Conservation (phyloP, 2,888 invertebrate species). For the Blastobasis adustella region DNA sequence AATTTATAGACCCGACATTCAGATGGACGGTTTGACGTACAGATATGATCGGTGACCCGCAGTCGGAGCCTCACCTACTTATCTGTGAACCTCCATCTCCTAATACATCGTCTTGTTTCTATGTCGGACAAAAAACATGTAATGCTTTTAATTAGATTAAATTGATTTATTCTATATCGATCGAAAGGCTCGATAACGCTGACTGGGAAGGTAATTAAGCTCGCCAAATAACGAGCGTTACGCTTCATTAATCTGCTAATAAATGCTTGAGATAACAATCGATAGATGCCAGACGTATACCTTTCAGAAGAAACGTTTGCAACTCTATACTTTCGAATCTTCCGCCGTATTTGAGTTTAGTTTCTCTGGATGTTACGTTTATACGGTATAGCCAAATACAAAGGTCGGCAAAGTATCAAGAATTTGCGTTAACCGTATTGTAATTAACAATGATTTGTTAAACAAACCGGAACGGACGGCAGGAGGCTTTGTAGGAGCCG, state of each 20-base stretch:
- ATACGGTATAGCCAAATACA: slow-evolving; percentile 6
- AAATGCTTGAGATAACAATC: slow-evolving; percentile 17
- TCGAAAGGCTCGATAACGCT: slow-evolving; percentile 48
- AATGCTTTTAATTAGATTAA: slow-evolving; percentile 75
- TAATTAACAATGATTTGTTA: slow-evolving; percentile 65
- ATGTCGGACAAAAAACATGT: slow-evolving; percentile 68
- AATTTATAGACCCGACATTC: slow-evolving; percentile 63
- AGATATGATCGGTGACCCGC: slow-evolving; percentile 71
- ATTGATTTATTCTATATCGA: slow-evolving; percentile 69
- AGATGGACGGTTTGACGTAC: slow-evolving; percentile 67
- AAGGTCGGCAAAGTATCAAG: slow-evolving; percentile 10
- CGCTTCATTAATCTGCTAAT: slow-evolving; percentile 29
- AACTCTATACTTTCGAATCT: slow-evolving; percentile 1
- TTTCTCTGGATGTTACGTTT: background rate
- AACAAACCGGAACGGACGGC: slow-evolving; percentile 47
- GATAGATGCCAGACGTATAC: slow-evolving; percentile 5
- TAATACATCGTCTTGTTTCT: slow-evolving; percentile 69
- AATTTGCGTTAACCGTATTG: slow-evolving; percentile 31
- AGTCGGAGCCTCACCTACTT: slow-evolving; percentile 52
- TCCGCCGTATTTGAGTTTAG: background rate
- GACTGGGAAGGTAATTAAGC: slow-evolving; percentile 63
- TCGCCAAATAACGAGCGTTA: slow-evolving; percentile 58
- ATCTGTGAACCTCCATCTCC: slow-evolving; percentile 66
- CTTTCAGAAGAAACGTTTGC: background rate
- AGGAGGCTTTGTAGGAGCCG: slow-evolving; percentile 48